Evolutionary conservation across 2,113 vertebrate genomes (phyloP).

Genomic region (Chionodraco myersi): DNA sequence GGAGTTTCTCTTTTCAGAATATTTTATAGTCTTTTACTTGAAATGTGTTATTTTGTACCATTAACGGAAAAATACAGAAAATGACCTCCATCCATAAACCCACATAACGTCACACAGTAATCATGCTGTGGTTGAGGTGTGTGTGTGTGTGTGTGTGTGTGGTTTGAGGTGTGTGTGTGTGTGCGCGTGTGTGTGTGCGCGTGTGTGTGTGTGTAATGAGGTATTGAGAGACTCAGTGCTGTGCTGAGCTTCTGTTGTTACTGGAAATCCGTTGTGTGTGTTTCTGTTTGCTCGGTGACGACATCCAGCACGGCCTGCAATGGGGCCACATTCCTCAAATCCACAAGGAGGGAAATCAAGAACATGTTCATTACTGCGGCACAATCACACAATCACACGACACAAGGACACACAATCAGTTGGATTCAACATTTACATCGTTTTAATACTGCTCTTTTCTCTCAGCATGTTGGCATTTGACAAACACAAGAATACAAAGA

Average conservation of each 20-base stretch:
- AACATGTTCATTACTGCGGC: not conserved
- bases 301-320: slow-evolving; percentile 4
- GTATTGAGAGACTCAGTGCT: slow-evolving; percentile 31
- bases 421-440: slow-evolving; percentile 19
- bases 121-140: slow-evolving; percentile 43
- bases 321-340: slow-evolving; percentile 10
- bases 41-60: slow-evolving; percentile 46
- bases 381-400: not conserved
- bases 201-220: slow-evolving; percentile 37
- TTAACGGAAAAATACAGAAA: slow-evolving; percentile 36
- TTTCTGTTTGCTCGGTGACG: not conserved
- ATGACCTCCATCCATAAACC: slow-evolving; percentile 43
- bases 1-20: no score
- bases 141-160: slow-evolving; percentile 25
- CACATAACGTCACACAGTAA: slow-evolving; percentile 38
- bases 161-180: not conserved
- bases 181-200: slow-evolving; percentile 14
- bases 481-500: slow-evolving; percentile 43
- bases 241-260: slow-evolving; percentile 35
- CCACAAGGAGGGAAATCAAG: not conserved
- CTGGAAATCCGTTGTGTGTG: slow-evolving; percentile 23
- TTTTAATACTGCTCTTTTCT: slow-evolving; percentile 77
- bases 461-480: slow-evolving; percentile 59
- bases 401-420: slow-evolving; percentile 22
- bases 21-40: not conserved